These are phyloP conservation scores for Chrysolina haemoptera DNA, from an alignment of 2,888 invertebrate species.

Conservation along the genomic window DNA sequence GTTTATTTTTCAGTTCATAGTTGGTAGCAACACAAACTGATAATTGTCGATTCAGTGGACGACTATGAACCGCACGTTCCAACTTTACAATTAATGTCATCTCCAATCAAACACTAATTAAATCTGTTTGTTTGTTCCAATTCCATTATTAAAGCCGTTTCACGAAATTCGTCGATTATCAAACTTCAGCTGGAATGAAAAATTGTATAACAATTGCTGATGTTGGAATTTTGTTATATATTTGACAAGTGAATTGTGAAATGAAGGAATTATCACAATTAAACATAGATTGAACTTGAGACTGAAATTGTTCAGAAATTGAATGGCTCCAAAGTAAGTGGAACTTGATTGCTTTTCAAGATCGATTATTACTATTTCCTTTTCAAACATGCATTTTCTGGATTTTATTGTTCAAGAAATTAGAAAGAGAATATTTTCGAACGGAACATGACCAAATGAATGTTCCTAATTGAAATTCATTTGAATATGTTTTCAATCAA, in stretches of 20 bases:
- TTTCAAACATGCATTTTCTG: background rate
- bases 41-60: constrained; percentile 20
- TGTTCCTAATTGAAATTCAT: too few species aligned
- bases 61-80: constrained; percentile 18
- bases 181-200: constrained; percentile 37
- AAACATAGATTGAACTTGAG: constrained; percentile 27
- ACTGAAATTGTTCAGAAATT: background rate
- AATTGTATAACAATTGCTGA: constrained; percentile 44
- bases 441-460: too few species aligned
- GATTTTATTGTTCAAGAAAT: background rate
- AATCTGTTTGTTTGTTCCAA: constrained; percentile 37
- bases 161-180: constrained; percentile 37
- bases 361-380: background rate
- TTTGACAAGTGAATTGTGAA: constrained; percentile 40
- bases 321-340: background rate
- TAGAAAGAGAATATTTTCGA: background rate
- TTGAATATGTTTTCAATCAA: too few species aligned
- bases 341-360: background rate
- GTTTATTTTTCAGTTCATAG: background rate
- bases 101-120: constrained; percentile 40
- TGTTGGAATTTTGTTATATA: constrained; percentile 34
- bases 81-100: constrained; percentile 40
- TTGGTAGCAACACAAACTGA: background rate
- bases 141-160: constrained; percentile 42
- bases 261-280: constrained; percentile 35